A percentile compares a stretch with the other conserved stretches of the same genome.
Evolutionary conservation across 1,140 invertebrate genomes (phyloP).

Genomic region (Drosophila orena): DNA sequence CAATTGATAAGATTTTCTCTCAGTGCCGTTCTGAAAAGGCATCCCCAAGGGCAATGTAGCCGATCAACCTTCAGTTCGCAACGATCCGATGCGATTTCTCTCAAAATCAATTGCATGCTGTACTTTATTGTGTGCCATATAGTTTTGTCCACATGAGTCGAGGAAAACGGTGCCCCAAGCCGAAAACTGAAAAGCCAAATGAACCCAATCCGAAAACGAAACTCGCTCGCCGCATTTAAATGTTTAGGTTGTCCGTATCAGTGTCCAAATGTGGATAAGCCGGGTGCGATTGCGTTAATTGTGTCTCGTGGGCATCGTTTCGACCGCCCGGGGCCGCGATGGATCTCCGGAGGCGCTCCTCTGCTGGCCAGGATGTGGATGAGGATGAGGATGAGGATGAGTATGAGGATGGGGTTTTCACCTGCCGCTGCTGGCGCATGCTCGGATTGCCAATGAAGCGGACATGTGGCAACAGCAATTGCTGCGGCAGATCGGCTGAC

Average conservation of each 20-base stretch:
- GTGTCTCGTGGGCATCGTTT: conserved; percentile 57
- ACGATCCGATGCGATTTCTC: conserved; percentile 51
- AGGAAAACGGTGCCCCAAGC: conserved; percentile 25
- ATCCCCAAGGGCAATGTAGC: conserved; percentile 54
- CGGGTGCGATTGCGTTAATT: conserved; percentile 62
- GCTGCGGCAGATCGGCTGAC: conserved; percentile 60
- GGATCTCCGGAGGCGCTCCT: conserved; percentile 41
- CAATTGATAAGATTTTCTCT: conserved; percentile 4
- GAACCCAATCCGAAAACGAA: conserved; percentile 15
- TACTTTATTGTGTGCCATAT: conserved; percentile 61
- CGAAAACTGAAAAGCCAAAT: conserved; percentile 22
- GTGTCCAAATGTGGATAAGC: conserved; percentile 53
- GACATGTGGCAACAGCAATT: conserved; percentile 32
- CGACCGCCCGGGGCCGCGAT: conserved; percentile 14
- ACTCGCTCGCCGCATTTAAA: conserved; percentile 33
- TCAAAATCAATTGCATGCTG: conserved; percentile 76
- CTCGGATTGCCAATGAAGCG: conserved; percentile 61
- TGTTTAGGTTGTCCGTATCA: conserved; percentile 53
- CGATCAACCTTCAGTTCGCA: conserved; percentile 44
- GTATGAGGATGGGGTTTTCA: conserved; percentile 54
- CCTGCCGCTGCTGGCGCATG: conserved; percentile 59
- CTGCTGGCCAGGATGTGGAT: conserved; percentile 12
- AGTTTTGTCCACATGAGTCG: conserved; percentile 38
- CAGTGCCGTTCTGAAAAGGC: conserved; percentile 56
- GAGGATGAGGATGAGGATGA: background rate